A percentile compares a stretch with the other conserved stretches of the same genome.
These are phyloP conservation scores for Nycticryphes semicollaris DNA, from an alignment of 2,113 vertebrate genomes.

Conservation along the genomic window DNA sequence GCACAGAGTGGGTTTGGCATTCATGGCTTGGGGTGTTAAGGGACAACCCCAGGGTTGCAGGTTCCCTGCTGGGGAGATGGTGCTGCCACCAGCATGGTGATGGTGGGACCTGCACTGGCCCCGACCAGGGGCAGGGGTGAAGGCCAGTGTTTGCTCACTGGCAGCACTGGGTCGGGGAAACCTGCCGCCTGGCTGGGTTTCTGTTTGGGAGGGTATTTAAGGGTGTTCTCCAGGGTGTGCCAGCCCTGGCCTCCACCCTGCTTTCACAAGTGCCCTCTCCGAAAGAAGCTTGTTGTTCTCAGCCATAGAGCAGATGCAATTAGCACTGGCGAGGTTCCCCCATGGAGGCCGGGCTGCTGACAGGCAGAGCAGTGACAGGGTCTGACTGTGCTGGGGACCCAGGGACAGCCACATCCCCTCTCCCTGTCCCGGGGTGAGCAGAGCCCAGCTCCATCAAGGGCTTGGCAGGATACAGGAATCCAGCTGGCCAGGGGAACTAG, in stretches of 20 bases:
- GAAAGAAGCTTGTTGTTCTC: slow-evolving; percentile 46
- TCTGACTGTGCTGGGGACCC: neutral
- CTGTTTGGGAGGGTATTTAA: slow-evolving; percentile 61
- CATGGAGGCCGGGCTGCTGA: accelerated
- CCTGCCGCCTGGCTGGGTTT: slow-evolving; percentile 23
- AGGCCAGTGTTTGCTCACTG: neutral
- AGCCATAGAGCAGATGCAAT: neutral
- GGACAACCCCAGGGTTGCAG: neutral
- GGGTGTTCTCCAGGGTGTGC: slow-evolving; percentile 58
- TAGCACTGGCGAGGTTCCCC: neutral
- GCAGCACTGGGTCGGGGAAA: neutral
- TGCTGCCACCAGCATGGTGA: neutral
- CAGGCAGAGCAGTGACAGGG: neutral
- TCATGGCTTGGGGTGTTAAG: accelerated
- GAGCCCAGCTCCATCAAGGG: neutral
- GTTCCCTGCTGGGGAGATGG: neutral
- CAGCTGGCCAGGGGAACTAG: accelerated
- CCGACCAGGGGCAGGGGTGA: accelerated
- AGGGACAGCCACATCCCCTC: accelerated
- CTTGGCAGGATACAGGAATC: neutral
- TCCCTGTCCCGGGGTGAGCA: neutral
- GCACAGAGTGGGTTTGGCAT: accelerated
- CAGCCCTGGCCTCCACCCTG: slow-evolving; percentile 42
- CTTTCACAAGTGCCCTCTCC: slow-evolving; percentile 47
- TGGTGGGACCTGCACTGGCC: no score